A percentile compares a stretch with the other conserved stretches of the same genome.
Evolutionary conservation across 2,888 invertebrate species (phyloP).

Genomic region (Melanophora roralis): DNA sequence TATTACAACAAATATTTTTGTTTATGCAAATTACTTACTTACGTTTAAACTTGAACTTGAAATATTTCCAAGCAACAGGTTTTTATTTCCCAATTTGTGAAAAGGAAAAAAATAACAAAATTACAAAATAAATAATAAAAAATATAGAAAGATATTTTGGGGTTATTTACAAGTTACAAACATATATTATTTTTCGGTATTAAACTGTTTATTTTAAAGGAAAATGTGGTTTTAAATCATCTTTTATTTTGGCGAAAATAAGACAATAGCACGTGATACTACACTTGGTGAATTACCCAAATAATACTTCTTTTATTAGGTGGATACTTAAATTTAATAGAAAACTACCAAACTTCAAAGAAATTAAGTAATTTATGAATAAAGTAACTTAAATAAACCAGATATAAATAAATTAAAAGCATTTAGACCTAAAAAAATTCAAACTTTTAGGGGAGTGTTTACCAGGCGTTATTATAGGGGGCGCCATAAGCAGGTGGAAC

Average conservation of each 20-base stretch:
- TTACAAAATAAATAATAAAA: neutral
- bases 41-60: conserved; percentile 74
- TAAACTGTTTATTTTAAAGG: no score
- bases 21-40: conserved; percentile 39
- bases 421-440: neutral
- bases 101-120: neutral
- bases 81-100: neutral
- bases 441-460: neutral
- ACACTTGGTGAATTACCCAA: no score
- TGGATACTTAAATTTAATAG: conserved; percentile 11
- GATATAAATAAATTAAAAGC: conserved; percentile 52
- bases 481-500: neutral
- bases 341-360: conserved; percentile 17
- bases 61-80: conserved; percentile 62
- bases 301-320: no score
- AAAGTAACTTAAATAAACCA: neutral
- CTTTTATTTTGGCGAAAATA: no score
- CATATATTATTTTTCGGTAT: no score
- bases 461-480: conserved; percentile 56
- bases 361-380: no score
- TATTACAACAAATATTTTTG: no score
- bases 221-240: no score
- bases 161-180: no score
- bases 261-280: no score
- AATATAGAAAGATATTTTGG: no score